Evolutionary conservation across 2,888 invertebrate genomes (phyloP), one percentile per base, ranked within the genome.

Genomic region (Leptura quadrifasciata): DNA sequence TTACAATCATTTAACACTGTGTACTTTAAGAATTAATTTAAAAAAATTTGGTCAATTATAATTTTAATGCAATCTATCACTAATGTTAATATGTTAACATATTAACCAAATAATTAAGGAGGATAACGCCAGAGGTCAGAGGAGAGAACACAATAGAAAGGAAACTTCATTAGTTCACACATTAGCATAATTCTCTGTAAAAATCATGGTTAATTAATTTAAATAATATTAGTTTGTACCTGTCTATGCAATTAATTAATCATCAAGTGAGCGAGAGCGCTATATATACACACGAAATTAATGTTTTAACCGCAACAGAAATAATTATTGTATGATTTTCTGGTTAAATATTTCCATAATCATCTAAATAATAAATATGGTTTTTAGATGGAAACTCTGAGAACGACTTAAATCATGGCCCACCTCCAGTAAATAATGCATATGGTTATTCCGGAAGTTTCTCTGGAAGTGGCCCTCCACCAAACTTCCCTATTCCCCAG

Each of bases 391-490:
- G 79, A 10, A 79, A 81, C 64, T 74, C 80, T n/a, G 82, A 74
- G 60, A 82, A 82, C 69, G 77, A 80, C 18, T 76, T 81, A 12
- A 72, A 71, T 35, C 65, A 75, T 17, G 82, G 77, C 0, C 47
- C 47, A 64, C 18, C 15, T 15, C 58, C 61, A 17, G 76, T 63
- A 9, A 77, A 77, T n/a, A n/a, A n/a, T 63, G 80, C 82, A 47
- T 85, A 84, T 76, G 84, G 85, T 54, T 85, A 82, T 71, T 82
- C 84, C 39, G 85, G 85, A 35, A 84, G 84, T 75, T 83, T 78
- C 74, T 81, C 84, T 18, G 85, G 84, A 63, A 64, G 68, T 58
- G 81, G 77, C 17, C 61, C 73, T 31, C 76, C 79, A 55, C 67
- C 74, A n/a, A 78, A 77, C 68, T 67, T 79, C 60, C 76, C 78